Evolutionary conservation across 2,113 vertebrate genomes (phyloP), one percentile per base, ranked within the genome.

Genomic region (Triplophysa siluroides): DNA sequence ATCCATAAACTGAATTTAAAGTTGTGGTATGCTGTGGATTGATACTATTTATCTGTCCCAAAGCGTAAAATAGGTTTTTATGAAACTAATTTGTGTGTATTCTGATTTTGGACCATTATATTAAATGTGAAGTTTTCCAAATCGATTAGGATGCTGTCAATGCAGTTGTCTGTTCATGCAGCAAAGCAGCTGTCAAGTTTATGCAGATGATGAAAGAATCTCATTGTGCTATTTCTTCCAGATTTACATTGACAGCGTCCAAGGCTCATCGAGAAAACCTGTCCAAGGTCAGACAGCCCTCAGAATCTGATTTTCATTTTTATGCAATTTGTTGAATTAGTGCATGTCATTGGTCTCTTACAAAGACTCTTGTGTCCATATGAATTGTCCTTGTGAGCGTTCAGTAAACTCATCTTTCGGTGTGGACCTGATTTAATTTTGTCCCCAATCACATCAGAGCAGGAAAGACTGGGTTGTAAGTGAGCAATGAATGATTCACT

Each of bases 211-310:
- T 63, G 3, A n/a, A 60, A 26, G 13, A 63, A 47, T 33, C 61
- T 83, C 85, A 88, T 87, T 78, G 79, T 88, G 70, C 26, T 54
- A 52, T 81, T 81, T 29, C 38, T 26, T 83, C 82, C 84, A 91
- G 89, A 89, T 90, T 71, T 87, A 81, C 85, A 80, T 78, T 86
- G 88, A 78, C 86, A 83, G 79, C 73, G 24, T 64, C 73, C 84
- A 76, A 83, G 77, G 85, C 84, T 79, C 33, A 85, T 85, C 85
- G 85, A 85, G 80, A 83, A 83, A 65, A 8, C 68, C 68, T 33
- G 80, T 84, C 79, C 73, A 58, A 84, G 83, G 83, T 84, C 63
- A 81, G 83, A 62, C 26, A 23, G 19, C 41, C 8, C 38, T 13
- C 26, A 38, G 38, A 21, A 63, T 18, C 3, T 75, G n/a, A 19